These are phyloP conservation scores for Drosophila pseudoobscura DNA, from an alignment of 1,140 invertebrate genomes.

Conservation along the genomic window DNA sequence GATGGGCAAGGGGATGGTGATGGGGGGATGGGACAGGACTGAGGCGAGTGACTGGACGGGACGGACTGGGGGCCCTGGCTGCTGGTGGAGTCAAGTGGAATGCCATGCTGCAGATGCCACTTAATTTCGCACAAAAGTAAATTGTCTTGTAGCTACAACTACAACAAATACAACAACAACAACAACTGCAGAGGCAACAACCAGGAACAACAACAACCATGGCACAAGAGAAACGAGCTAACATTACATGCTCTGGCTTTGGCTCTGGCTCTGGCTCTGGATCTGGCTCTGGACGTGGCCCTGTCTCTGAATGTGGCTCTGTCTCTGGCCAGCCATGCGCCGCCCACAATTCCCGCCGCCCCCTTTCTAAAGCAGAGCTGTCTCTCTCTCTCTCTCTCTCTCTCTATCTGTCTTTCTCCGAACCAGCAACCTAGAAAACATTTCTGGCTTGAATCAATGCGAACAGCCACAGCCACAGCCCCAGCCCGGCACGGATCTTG, in stretches of 20 bases:
- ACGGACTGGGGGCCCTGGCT: not conserved
- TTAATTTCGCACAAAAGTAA: constrained; percentile 83
- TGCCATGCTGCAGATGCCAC: constrained; percentile 81
- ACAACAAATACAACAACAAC: constrained; percentile 46
- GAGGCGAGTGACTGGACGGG: no score
- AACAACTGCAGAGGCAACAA: constrained; percentile 23
- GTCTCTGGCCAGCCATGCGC: constrained; percentile 20
- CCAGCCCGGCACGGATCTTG: constrained; percentile 44
- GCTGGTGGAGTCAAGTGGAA: constrained; percentile 78
- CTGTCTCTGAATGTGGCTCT: constrained; percentile 17
- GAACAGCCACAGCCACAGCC: constrained; percentile 37
- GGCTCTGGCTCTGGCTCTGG: constrained; percentile 30
- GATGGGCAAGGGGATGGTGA: no score
- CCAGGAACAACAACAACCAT: constrained; percentile 59
- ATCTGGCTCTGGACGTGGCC: constrained; percentile 41
- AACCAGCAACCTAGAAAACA: constrained; percentile 66
- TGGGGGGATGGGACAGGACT: no score
- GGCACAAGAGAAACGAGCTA: constrained; percentile 74
- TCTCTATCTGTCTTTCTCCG: constrained; percentile 2
- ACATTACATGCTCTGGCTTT: constrained; percentile 73
- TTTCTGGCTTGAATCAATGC: constrained; percentile 63
- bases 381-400: constrained; percentile 3
- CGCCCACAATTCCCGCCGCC: constrained; percentile 30
- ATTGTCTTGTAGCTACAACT: constrained; percentile 82
- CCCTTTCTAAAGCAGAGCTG: constrained; percentile 11